Base-by-base conservation (phyloP, 2,113 vertebrate genomes). In the Corapipo altera region DNA sequence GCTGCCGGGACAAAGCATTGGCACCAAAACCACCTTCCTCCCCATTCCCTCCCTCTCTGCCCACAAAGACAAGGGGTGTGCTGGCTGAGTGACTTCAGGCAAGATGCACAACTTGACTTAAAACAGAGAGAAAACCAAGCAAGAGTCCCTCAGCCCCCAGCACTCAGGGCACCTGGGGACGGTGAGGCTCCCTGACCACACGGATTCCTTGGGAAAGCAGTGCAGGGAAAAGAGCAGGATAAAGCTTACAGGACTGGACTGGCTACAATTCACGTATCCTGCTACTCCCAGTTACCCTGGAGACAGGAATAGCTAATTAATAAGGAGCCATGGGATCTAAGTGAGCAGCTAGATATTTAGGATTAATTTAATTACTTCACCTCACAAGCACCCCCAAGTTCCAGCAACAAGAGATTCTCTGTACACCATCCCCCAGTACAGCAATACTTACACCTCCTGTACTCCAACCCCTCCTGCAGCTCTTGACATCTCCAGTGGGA, bases 291-390 rank as follows among this genome's bases (percentile, higher is more conserved):
- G 23, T 21, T 9, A 35, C 82, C 46, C 44, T 6, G 12, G 79
- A 83, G 88, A 85, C 27, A 33, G 52, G 27, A 91, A n/a, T 14
- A 66, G 57, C 72, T 88, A 88, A 94, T 95, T 96, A 95, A 94
- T 14, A 80, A 44, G 55, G 59, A 90, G 87, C 49, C 51, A 14
- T 3, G 35, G 64, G 88, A 85, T 70, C 1, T 1, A 49, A 65
- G 32, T 1, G 8, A 96, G 77, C 58, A 58, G 78, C 22, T 33
- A 70, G 62, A 51, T 91, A 66, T 66, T 93, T 83, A 35, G 59
- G 54, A 86, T 73, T 72, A 33, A 86, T 64, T 94, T 76, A 85
- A 96, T 94, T 91, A 88, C 87, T 85, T 89, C 67, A 83, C 66
- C 81, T 93, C 75, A 4, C 67, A 90, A 78, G 32, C 44, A 30